Base-by-base conservation (phyloP, 2,113 vertebrate species). In the Paratilapia polleni region DNA sequence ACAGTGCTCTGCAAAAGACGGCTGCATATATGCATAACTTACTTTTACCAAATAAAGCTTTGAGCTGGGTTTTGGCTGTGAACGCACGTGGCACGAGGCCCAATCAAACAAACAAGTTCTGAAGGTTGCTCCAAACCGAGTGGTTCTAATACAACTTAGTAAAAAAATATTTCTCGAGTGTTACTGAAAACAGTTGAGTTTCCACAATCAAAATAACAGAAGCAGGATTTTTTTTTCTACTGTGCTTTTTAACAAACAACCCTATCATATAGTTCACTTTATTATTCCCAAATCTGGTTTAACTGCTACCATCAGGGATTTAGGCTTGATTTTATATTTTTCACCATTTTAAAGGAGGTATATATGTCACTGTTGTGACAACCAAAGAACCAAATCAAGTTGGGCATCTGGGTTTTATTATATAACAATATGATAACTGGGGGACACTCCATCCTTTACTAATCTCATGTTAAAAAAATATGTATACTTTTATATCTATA, bases 151-250 rank as follows among this genome's bases (percentile, higher is more conserved):
- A 49, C 41, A 49, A 15, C 64, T 68, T 68, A 49, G 49, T 68
- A 68, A 68, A 79, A 82, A 36, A 49, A 11, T 4, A 79, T 76
- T 31, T 81, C 63, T 80, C 24, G 38, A 36, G 70, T 57, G 41
- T 87, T 63, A 81, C 62, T 74, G 66, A 87, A 88, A 87, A 36
- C 89, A 77, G 41, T 49, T 49, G n/a, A 17, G 64, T 64, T 5
- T 89, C 81, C 83, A 87, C 77, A 85, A 85, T 83, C 63, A 88
- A 52, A 87, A 75, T 41, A 22, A 8, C 22, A 6, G 41, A 68
- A 47, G 41, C 22, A 22, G 24, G 66, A 31, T 74, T 22, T 61
- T 64, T 43, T 24, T 12, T 6, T 63, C 77, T 78, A 78, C 43
- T 80, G 9, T 36, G 24, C 64, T 22, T 56, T 43, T 3, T 56